Conservation (phyloP, 2,888 invertebrate species). For the Villa cingulata region DNA sequence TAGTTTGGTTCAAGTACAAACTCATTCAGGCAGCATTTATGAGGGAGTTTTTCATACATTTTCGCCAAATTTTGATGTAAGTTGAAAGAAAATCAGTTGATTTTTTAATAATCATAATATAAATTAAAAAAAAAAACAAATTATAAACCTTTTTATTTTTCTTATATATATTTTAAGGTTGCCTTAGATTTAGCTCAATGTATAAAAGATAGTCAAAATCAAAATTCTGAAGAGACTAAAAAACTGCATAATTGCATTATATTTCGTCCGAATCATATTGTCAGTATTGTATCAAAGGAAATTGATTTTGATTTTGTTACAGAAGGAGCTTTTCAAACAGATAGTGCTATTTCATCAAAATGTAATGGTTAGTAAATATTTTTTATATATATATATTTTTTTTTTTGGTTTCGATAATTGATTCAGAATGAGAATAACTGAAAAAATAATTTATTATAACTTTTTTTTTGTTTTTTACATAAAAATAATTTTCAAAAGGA, state of each 20-base stretch:
- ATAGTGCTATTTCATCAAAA: constrained; percentile 69
- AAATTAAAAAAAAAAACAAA: neutral
- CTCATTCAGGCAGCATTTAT: constrained; percentile 70
- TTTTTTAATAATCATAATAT: too few species aligned
- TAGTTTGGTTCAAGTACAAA: constrained; percentile 64
- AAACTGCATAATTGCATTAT: constrained; percentile 37
- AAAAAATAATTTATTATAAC: too few species aligned
- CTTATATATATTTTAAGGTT: constrained; percentile 36
- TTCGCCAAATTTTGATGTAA: constrained; percentile 72
- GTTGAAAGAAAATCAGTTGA: constrained; percentile 14
- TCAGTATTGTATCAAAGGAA: constrained; percentile 67
- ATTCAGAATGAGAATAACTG: neutral
- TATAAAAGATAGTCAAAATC: constrained; percentile 27
- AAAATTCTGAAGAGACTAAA: constrained; percentile 27
- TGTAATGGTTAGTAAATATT: constrained; percentile 51
- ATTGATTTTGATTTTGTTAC: constrained; percentile 82
- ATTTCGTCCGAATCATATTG: constrained; percentile 72
- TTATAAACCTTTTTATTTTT: neutral
- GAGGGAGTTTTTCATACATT: constrained; percentile 86
- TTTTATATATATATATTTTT: neutral
- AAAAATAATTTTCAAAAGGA: too few species aligned
- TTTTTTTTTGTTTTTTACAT: neutral
- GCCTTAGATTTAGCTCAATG: constrained; percentile 80
- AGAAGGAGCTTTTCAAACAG: constrained; percentile 78
- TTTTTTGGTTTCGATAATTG: neutral